These are phyloP conservation scores for Sarcophilus harrisii DNA, from an alignment of 2,797 vertebrate species.

Conservation along the genomic window DNA sequence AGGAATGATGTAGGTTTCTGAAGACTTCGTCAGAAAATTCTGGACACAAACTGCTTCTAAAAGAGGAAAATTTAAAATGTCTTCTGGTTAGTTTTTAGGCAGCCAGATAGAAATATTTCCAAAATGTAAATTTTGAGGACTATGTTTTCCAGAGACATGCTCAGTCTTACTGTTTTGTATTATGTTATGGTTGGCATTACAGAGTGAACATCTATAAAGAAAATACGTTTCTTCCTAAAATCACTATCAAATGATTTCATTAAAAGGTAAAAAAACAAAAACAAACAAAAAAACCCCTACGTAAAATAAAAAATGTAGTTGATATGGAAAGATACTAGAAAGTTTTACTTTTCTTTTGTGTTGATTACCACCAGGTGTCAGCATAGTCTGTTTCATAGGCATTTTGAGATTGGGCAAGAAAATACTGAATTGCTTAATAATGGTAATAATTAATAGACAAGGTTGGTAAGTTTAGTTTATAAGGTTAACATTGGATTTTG, in stretches of 20 bases:
- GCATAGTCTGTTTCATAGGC: constrained; percentile 79
- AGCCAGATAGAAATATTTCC: constrained; percentile 38
- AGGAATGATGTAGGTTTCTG: neutral
- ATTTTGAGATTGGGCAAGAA: constrained; percentile 23
- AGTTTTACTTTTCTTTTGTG: neutral
- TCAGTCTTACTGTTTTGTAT: neutral
- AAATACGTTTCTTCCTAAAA: neutral
- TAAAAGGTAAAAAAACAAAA: neutral
- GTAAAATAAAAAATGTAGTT: neutral
- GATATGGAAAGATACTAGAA: neutral
- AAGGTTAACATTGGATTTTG: neutral
- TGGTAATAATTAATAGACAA: constrained; percentile 47
- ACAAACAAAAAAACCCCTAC: neutral
- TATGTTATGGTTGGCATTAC: neutral
- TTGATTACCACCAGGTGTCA: constrained; percentile 85
- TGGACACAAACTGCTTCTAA: constrained; percentile 6
- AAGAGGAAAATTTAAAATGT: neutral
- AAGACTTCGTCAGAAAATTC: neutral
- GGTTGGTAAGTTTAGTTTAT: constrained; percentile 33
- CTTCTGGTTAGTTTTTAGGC: neutral
- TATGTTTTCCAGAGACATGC: neutral
- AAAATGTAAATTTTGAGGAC: neutral
- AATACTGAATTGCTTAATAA: neutral
- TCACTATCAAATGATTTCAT: neutral
- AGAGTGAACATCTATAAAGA: neutral